Evolutionary conservation across 2,888 invertebrate species (phyloP).

Genomic region (Yponomeuta evonymella): DNA sequence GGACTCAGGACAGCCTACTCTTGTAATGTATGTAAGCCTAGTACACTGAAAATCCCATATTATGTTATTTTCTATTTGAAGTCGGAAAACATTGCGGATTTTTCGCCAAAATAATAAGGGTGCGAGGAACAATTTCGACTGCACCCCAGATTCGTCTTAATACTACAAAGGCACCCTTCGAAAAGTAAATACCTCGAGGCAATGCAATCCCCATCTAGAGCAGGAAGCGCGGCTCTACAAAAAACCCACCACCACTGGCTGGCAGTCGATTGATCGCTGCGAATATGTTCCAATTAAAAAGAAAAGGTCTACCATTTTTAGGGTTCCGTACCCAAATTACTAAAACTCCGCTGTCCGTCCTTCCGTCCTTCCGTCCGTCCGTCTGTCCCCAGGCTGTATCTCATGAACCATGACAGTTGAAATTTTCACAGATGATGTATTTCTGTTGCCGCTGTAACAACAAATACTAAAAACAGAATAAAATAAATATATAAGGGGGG

Average conservation of each 20-base stretch:
- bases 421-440: no score
- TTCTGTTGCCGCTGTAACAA: no score
- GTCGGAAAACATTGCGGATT: constrained; percentile 2
- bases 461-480: no score
- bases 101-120: constrained; percentile 37
- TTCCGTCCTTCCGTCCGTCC: no score
- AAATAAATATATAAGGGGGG: no score
- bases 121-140: constrained; percentile 21
- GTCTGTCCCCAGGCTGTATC: no score
- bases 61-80: background rate
- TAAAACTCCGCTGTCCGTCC: no score
- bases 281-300: constrained; percentile 73
- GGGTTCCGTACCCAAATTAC: no score
- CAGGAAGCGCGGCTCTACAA: constrained; percentile 22
- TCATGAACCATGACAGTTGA: no score
- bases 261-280: constrained; percentile 44
- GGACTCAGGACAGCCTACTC: background rate
- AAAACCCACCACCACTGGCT: constrained; percentile 38
- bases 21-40: background rate
- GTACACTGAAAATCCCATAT: background rate
- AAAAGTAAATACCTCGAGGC: constrained; percentile 66
- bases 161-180: constrained; percentile 50
- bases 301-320: background rate
- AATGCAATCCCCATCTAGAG: constrained; percentile 34
- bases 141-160: background rate